Evolutionary conservation across 1,140 invertebrate species (phyloP).

Genomic region (Drosophila neocordata): DNA sequence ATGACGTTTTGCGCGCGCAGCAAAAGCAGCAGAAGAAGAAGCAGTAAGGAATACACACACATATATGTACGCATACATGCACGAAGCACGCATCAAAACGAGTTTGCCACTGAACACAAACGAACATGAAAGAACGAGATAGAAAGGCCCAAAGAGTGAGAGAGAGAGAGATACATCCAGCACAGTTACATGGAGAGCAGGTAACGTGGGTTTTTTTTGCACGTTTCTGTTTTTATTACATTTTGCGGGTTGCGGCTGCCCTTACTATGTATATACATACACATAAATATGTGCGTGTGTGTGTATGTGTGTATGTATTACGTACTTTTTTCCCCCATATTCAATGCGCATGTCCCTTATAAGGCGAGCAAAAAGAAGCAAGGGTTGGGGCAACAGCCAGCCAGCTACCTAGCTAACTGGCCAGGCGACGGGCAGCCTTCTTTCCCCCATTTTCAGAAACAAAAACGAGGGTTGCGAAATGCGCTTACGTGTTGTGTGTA

Average conservation of each 20-base stretch:
- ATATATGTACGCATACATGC: constrained; percentile 3
- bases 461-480: constrained; percentile 67
- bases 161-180: constrained; percentile 31
- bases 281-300: neutral
- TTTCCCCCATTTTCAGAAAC: constrained; percentile 33
- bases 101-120: constrained; percentile 31
- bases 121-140: constrained; percentile 15
- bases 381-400: constrained; percentile 51
- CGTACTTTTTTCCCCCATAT: constrained; percentile 22
- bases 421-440: neutral
- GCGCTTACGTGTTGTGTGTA: constrained; percentile 43
- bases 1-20: constrained; percentile 79
- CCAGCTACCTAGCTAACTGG: neutral
- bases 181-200: constrained; percentile 41
- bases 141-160: constrained; percentile 23
- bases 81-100: constrained; percentile 38
- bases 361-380: constrained; percentile 40
- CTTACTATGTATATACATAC: constrained; percentile 32
- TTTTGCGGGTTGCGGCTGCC: constrained; percentile 55
- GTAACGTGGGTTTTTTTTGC: constrained; percentile 59
- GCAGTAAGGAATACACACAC: constrained; percentile 20
- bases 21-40: constrained; percentile 33
- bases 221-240: constrained; percentile 79
- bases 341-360: constrained; percentile 45
- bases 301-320: constrained; percentile 34